phyloP scores from a whole-genome alignment of 2,888 invertebrate species.

The Pherbina coryleti region DNA sequence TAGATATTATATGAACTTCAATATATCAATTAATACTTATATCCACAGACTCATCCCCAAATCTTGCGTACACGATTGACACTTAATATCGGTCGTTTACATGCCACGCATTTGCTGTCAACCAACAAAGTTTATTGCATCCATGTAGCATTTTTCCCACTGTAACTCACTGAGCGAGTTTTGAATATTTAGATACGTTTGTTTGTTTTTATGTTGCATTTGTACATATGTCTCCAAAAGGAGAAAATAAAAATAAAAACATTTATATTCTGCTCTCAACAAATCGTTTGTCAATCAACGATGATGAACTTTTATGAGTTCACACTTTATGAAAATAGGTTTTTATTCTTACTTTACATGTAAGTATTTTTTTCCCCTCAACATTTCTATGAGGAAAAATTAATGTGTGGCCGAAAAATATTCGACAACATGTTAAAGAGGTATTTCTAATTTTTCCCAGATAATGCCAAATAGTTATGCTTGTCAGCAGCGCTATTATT shows the following conservation, averaged over 20 bases:
- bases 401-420: neutral
- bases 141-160: neutral
- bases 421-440: neutral
- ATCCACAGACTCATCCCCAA: neutral
- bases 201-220: too few relatives aligned
- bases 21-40: neutral
- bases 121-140: neutral
- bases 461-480: neutral
- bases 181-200: too few relatives aligned
- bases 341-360: neutral
- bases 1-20: neutral
- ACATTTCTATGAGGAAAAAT: neutral
- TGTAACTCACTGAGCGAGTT: neutral
- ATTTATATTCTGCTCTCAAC: neutral
- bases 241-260: neutral
- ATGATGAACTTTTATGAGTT: neutral
- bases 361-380: neutral
- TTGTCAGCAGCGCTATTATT: neutral
- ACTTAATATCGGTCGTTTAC: neutral
- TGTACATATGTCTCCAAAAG: too few relatives aligned
- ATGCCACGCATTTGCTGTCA: neutral
- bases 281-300: constrained; percentile 55
- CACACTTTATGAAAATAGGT: neutral
- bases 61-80: neutral
- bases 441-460: neutral